Evolutionary conservation across 1,140 invertebrate genomes (phyloP).

Genomic region (Theocolax elegans): DNA sequence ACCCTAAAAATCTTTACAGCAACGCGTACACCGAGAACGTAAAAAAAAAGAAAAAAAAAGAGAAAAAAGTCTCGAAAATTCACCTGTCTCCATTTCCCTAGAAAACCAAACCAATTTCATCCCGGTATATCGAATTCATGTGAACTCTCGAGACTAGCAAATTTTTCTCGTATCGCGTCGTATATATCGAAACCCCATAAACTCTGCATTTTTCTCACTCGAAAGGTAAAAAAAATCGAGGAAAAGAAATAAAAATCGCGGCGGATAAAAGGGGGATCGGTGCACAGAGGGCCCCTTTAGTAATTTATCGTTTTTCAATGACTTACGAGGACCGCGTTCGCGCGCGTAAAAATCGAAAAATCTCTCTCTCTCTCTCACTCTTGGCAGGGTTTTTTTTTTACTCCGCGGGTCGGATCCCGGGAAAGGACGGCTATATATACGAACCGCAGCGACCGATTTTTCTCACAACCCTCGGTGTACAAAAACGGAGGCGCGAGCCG

Average conservation of each 20-base stretch:
- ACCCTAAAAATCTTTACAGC: too few relatives aligned
- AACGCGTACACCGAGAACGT: too few relatives aligned
- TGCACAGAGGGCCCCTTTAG: not conserved
- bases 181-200: not conserved
- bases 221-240: not conserved
- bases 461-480: conserved; percentile 52
- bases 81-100: not conserved
- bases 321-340: not conserved
- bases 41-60: too few relatives aligned
- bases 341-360: conserved; percentile 11
- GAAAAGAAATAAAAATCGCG: too few relatives aligned
- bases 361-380: not conserved
- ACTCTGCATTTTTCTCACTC: not conserved
- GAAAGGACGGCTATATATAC: conserved; percentile 9
- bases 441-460: conserved; percentile 50
- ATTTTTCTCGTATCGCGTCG: not conserved
- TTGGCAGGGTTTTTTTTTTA: not conserved
- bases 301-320: conserved; percentile 35
- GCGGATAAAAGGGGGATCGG: not conserved
- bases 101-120: too few relatives aligned
- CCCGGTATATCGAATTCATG: not conserved
- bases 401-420: conserved; percentile 20
- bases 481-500: conserved; percentile 28
- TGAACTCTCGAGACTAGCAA: not conserved
- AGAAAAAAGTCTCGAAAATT: not conserved